These are phyloP conservation scores for Macrobrachium nipponense DNA, from an alignment of 1,140 invertebrate genomes.

Conservation along the genomic window DNA sequence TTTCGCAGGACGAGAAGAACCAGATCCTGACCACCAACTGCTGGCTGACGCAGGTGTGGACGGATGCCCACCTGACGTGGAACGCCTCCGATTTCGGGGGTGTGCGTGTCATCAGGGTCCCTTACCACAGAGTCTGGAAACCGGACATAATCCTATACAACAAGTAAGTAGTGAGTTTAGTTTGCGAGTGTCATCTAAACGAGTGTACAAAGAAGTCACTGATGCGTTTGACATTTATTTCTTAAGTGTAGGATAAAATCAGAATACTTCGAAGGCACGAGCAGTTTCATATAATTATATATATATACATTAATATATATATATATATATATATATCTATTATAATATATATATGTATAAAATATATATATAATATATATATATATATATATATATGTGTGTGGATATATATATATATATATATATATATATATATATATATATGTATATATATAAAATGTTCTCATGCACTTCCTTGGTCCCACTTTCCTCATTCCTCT, in stretches of 20 bases:
- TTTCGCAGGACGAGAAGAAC: constrained; percentile 76
- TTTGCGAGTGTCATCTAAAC: background rate
- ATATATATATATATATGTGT: constrained; percentile 28
- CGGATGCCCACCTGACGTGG: constrained; percentile 90
- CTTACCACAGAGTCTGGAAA: constrained; percentile 78
- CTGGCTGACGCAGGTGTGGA: constrained; percentile 91
- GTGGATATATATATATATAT: constrained; percentile 13
- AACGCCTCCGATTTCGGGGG: constrained; percentile 88
- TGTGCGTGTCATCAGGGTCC: constrained; percentile 79
- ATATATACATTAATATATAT: too few species aligned
- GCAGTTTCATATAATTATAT: too few species aligned
- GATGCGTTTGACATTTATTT: background rate
- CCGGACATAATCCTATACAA: constrained; percentile 90
- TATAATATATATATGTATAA: too few species aligned
- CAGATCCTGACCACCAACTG: constrained; percentile 89
- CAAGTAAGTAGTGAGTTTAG: constrained; percentile 79
- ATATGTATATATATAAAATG: too few species aligned
- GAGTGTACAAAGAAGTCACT: background rate
- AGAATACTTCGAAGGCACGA: background rate
- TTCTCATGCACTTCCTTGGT: background rate
- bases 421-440: constrained; percentile 27
- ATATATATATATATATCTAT: too few species aligned
- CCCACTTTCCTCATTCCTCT: background rate
- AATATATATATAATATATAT: too few species aligned
- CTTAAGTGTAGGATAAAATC: background rate